Evolutionary conservation across 1,140 invertebrate genomes (phyloP).

Genomic region (Magallana angulata): DNA sequence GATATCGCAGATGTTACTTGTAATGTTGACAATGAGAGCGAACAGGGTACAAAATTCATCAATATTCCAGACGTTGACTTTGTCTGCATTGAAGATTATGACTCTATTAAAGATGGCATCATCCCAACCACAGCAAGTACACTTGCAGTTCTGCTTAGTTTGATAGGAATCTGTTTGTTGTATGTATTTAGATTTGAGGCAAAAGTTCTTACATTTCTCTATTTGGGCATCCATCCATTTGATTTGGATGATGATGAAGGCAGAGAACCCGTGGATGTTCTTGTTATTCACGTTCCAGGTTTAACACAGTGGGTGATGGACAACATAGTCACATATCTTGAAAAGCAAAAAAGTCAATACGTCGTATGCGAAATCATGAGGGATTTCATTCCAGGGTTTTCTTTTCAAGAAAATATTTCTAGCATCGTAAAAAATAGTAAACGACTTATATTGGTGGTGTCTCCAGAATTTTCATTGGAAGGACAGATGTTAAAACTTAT

Average conservation of each 20-base stretch:
- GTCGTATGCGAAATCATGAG: constrained; percentile 63
- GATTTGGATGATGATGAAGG: constrained; percentile 61
- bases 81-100: constrained; percentile 59
- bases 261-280: constrained; percentile 58
- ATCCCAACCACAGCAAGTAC: constrained; percentile 52
- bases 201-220: constrained; percentile 66
- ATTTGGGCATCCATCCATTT: constrained; percentile 71
- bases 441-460: constrained; percentile 62
- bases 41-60: constrained; percentile 57
- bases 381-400: constrained; percentile 65
- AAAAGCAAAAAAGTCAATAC: constrained; percentile 51
- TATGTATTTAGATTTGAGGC: constrained; percentile 61
- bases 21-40: constrained; percentile 56
- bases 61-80: constrained; percentile 62
- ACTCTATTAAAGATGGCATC: constrained; percentile 53
- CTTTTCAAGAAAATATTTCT: constrained; percentile 64
- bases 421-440: constrained; percentile 62
- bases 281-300: constrained; percentile 58
- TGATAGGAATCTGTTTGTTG: constrained; percentile 46
- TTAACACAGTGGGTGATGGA: constrained; percentile 63
- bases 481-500: constrained; percentile 56
- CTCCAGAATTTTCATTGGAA: constrained; percentile 49
- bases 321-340: constrained; percentile 59
- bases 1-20: constrained; percentile 61
- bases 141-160: constrained; percentile 43